Evolutionary conservation across 2,113 vertebrate genomes (phyloP), one percentile per base, ranked within the genome.

Genomic region (Hymenochirus boettgeri): DNA sequence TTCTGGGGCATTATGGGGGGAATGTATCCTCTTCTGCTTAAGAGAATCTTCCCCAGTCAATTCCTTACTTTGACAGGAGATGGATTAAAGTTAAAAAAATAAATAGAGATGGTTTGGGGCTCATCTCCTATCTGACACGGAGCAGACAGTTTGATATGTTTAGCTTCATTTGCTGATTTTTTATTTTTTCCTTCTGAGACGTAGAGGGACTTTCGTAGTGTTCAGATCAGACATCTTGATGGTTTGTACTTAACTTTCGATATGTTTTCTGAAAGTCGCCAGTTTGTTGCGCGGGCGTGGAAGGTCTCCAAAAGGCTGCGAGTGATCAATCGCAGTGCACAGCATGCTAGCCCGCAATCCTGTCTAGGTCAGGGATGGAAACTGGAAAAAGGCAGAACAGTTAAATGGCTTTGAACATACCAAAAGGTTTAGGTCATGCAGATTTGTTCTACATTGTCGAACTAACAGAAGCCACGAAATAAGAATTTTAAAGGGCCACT

Each of bases 291-390:
- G 93, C 86, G 1, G 93, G 2, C 92, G 85, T 1, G 93, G 93
- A 95, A 81, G n/a, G 13, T 91, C 93, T 9, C 93, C 93, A 2
- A 96, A 96, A 81, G 95, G 92, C 77, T 95, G 92, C 0, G 91
- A 93, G 65, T 89, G 90, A 0, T 96, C 93, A 3, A 92, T 86
- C 50, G 88, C 88, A 62, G 94, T 84, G 2, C 92, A 93, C 55
- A 90, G 89, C 92, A 94, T 95, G 60, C 93, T 94, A 62, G 93
- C 93, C n/a, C 0, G 91, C 93, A 21, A 95, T 96, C 72, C 91
- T 88, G 61, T 95, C 93, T 73, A 96, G 82, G 77, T 96, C 92
- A 0, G 92, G 88, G 89, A 91, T 23, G 89, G 91, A 55, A 85
- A 81, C 92, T 95, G 79, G 1, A 1, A n/a, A n/a, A n/a, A n/a